A percentile compares a stretch with the other conserved stretches of the same genome.
These are phyloP conservation scores for Tortricodes alternella DNA, from an alignment of 2,888 invertebrate genomes.

Conservation along the genomic window DNA sequence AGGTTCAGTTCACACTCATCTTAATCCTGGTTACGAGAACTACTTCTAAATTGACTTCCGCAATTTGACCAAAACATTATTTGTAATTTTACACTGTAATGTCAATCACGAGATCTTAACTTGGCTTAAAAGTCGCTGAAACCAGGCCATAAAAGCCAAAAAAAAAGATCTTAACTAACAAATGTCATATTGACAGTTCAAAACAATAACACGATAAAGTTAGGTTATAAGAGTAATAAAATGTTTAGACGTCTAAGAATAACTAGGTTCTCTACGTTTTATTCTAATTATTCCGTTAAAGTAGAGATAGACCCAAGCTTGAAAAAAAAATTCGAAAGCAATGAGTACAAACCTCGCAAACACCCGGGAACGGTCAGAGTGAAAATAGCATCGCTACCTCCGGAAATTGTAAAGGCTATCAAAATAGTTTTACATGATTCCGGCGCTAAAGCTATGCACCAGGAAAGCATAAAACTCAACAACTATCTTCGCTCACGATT, in stretches of 20 bases:
- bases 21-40: no score
- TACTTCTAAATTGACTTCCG: no score
- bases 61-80: no score
- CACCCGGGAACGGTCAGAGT: slow-evolving; percentile 88
- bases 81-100: no score
- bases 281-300: slow-evolving; percentile 58
- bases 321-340: slow-evolving; percentile 72
- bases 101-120: no score
- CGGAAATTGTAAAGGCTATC: slow-evolving; percentile 83
- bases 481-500: slow-evolving; percentile 85
- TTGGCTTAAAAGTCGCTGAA: no score
- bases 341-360: slow-evolving; percentile 84
- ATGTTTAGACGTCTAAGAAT: slow-evolving; percentile 68
- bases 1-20: no score
- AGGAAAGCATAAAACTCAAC: slow-evolving; percentile 79
- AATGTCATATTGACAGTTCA: slow-evolving; percentile 15
- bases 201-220: slow-evolving; percentile 24
- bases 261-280: slow-evolving; percentile 45
- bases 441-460: slow-evolving; percentile 78
- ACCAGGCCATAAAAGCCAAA: no score
- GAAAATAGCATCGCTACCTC: slow-evolving; percentile 82
- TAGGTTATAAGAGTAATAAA: slow-evolving; percentile 36
- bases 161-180: no score
- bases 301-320: slow-evolving; percentile 79
- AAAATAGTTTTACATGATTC: slow-evolving; percentile 80